Percentiles rank a stretch among this genome's conserved stretches.
Conservation (phyloP, 2,888 invertebrate genomes). For the Tuberolachnus salignus region DNA sequence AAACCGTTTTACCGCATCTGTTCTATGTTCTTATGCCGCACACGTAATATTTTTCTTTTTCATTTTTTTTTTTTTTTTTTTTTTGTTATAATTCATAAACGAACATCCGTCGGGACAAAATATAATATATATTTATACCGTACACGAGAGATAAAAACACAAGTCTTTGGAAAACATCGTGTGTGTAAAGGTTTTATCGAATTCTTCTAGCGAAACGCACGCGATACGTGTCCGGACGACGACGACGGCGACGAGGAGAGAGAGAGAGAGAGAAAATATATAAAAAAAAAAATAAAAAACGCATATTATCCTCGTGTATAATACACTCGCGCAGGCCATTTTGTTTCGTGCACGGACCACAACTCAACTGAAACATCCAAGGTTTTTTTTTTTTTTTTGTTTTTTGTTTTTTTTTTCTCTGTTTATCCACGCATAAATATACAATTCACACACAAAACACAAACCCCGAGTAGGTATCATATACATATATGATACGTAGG, state of each 20-base stretch:
- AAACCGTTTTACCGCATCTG: conserved; percentile 39
- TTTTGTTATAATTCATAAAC: neutral
- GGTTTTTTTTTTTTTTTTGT: conserved; percentile 5
- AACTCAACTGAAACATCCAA: conserved; percentile 51
- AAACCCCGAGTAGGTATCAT: neutral
- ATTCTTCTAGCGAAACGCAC: conserved; percentile 49
- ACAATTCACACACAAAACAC: neutral
- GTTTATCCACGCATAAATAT: conserved; percentile 31
- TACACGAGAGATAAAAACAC: conserved; percentile 9
- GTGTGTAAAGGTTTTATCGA: conserved; percentile 14
- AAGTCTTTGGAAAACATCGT: conserved; percentile 7
- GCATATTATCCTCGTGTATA: too few species aligned
- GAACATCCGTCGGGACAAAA: conserved; percentile 16
- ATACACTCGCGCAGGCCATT: conserved; percentile 30
- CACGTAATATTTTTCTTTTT: too few species aligned
- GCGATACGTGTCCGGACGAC: conserved; percentile 33
- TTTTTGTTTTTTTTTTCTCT: neutral
- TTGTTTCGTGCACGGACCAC: conserved; percentile 52
- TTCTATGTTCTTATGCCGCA: neutral
- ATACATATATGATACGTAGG: neutral
- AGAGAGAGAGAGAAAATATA: conserved; percentile 23
- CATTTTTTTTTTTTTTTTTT: neutral
- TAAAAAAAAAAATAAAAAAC: too few species aligned
- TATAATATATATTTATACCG: neutral
- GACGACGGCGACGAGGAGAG: neutral